Evolutionary conservation across 2,888 invertebrate species (phyloP).

Genomic region (Cerceris rybyensis): DNA sequence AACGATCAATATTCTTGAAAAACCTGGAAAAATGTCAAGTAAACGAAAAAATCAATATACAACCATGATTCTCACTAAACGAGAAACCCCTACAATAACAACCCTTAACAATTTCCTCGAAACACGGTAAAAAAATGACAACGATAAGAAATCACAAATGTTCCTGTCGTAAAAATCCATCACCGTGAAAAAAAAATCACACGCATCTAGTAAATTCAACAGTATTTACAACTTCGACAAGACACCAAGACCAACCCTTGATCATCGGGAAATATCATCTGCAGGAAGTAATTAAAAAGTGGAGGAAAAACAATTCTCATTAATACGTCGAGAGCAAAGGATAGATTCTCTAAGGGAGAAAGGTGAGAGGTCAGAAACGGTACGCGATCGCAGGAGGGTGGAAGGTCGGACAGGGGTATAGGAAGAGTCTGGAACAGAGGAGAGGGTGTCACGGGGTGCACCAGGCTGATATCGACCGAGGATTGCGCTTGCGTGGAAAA

Average conservation of each 20-base stretch:
- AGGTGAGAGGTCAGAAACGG: constrained; percentile 36
- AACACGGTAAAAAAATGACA: too few relatives aligned
- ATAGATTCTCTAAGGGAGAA: constrained; percentile 14
- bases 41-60: too few relatives aligned
- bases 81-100: too few relatives aligned
- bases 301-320: not conserved
- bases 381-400: constrained; percentile 14
- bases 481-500: constrained; percentile 78
- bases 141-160: too few relatives aligned
- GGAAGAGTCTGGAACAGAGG: constrained; percentile 37
- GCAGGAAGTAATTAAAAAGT: constrained; percentile 1
- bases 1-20: too few relatives aligned
- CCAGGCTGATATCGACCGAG: constrained; percentile 74
- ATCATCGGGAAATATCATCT: not conserved
- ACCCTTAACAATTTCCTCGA: too few relatives aligned
- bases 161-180: too few relatives aligned
- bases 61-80: too few relatives aligned
- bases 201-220: too few relatives aligned
- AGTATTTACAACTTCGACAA: too few relatives aligned
- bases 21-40: too few relatives aligned
- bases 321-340: not conserved
- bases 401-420: constrained; percentile 40
- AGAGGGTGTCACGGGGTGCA: constrained; percentile 47
- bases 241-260: not conserved
- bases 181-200: too few relatives aligned